Evolutionary conservation across 2,113 vertebrate species (phyloP).

Genomic region (Menidia beryllina): DNA sequence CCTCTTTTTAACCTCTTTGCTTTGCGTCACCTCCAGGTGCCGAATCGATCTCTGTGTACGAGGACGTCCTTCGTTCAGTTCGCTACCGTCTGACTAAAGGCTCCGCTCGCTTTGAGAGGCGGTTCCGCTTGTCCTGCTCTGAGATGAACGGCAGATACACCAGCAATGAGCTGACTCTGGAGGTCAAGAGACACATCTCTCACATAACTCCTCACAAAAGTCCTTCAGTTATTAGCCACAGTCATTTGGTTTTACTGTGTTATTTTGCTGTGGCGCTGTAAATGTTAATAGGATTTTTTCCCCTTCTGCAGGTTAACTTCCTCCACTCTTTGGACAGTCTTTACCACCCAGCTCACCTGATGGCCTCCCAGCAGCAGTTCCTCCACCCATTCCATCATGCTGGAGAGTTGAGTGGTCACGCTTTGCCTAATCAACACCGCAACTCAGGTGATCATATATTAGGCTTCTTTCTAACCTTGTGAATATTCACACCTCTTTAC

Average conservation of each 20-base stretch:
- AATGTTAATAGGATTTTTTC: background rate
- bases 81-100: conserved; percentile 88
- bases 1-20: background rate
- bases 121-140: conserved; percentile 94
- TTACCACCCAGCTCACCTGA: conserved; percentile 92
- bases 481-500: background rate
- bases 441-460: conserved; percentile 86
- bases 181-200: conserved; percentile 81
- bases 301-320: conserved; percentile 88
- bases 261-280: no score
- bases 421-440: conserved; percentile 88
- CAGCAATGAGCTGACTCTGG: conserved; percentile 95
- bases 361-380: conserved; percentile 96
- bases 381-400: conserved; percentile 90
- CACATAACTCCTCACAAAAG: background rate
- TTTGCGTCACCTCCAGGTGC: conserved; percentile 82
- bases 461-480: background rate
- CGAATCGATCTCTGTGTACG: conserved; percentile 95
- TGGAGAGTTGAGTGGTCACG: conserved; percentile 93
- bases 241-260: no score
- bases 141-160: conserved; percentile 99
- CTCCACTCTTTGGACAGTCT: conserved; percentile 90
- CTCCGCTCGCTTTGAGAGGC: conserved; percentile 91
- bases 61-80: conserved; percentile 92
- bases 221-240: background rate